phyloP scores from a whole-genome alignment of 1,140 invertebrate species.

The Oryctes rhinoceros region DNA sequence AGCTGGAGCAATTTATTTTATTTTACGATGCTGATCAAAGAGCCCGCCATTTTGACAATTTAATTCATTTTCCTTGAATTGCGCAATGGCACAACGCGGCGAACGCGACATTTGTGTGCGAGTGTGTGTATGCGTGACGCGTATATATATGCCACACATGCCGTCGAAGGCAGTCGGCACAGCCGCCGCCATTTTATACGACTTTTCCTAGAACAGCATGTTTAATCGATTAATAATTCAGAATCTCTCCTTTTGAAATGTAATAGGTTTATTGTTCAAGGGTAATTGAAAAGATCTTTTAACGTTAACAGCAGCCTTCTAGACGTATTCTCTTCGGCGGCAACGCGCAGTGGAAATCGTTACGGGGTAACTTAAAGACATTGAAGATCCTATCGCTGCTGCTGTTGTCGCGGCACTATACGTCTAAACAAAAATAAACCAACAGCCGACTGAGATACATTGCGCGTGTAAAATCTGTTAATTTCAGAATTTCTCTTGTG shows the following conservation, averaged over 20 bases:
- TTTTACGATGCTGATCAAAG: conserved; percentile 42
- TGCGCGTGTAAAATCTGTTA: conserved; percentile 34
- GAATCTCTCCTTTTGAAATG: conserved; percentile 33
- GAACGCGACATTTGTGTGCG: conserved; percentile 15
- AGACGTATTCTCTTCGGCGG: neutral
- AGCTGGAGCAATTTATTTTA: conserved; percentile 42
- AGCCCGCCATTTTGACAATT: conserved; percentile 38
- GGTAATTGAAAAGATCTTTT: conserved; percentile 35
- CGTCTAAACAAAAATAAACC: conserved; percentile 25
- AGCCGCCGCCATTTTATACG: conserved; percentile 35
- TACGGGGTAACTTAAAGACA: neutral
- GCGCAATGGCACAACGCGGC: conserved; percentile 31
- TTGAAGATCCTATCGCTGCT: neutral
- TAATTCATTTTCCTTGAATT: conserved; percentile 42
- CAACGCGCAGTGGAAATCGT: neutral
- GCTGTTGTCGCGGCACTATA: neutral
- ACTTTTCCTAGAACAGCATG: conserved; percentile 30
- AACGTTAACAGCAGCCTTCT: neutral
- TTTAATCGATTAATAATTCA: conserved; percentile 38
- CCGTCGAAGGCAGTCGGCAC: conserved; percentile 2
- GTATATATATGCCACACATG: conserved; percentile 18
- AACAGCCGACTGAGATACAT: conserved; percentile 10
- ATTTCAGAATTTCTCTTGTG: conserved; percentile 33
- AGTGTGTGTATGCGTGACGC: conserved; percentile 12
- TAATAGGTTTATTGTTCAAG: conserved; percentile 36